Base-by-base conservation (phyloP, 2,797 vertebrate species). In the Pyrrhura leucotis region DNA sequence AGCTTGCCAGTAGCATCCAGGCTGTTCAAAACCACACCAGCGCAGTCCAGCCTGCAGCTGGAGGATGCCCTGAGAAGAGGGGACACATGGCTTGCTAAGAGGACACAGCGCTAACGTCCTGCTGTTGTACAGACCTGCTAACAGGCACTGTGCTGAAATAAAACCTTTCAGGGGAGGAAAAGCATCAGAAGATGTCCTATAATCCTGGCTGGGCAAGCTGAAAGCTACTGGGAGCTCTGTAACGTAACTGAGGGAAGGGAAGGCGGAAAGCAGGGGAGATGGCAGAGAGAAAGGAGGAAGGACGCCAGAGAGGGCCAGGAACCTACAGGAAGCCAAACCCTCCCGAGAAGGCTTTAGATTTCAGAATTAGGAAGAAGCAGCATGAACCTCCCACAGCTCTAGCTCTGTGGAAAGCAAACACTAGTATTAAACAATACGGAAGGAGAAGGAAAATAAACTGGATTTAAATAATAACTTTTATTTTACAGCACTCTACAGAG, bases 401-500 rank as follows among this genome's bases (percentile, higher is more conserved):
- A 77, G 80, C 59, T 59, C 88, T 85, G 51, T 48, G 53, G 89
- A 89, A 93, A 96, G 85, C 87, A 94, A 96, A 92, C 44, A 68
- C 68, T 67, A 13, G 63, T 23, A 25, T 19, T 16, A 85, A 90
- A 92, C 71, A 83, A 65, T 50, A 89, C 35, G 35, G 48, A 54
- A 59, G 42, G 88, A 93, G 48, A 71, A 79, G 71, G 80, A 94
- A 93, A 90, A 92, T 45, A 89, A 96, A 91, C 67, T 40, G 23
- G 39, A 87, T 94, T 87, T 73, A 93, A 93, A 95, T 26, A 86
- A 86, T 61, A 67, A 88, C 54, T 95, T 95, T 90, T 74, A 74
- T 92, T 93, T 94, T 93, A 95, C 94, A 96, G 94, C 89, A 68
- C 68, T 92, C 81, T 44, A 40, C 65, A 65, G 73, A 85, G 48